These are phyloP conservation scores for Eriosoma lanigerum DNA, from an alignment of 1,140 invertebrate species.

Conservation along the genomic window DNA sequence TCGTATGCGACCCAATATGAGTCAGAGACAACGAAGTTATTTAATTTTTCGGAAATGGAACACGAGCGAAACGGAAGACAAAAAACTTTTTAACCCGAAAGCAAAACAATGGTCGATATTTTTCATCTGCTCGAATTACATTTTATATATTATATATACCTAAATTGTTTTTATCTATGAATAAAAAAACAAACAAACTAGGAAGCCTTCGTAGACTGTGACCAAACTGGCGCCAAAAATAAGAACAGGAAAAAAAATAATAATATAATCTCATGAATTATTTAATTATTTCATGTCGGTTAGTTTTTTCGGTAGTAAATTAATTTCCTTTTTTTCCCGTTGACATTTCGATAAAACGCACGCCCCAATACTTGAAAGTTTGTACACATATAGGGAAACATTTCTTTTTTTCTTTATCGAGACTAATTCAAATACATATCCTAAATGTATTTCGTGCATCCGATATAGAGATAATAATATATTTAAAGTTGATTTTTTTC, in stretches of 20 bases:
- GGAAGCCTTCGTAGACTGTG: background rate
- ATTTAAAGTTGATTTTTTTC: too few species aligned
- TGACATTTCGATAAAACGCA: background rate
- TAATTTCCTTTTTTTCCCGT: constrained; percentile 23
- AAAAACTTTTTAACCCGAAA: background rate
- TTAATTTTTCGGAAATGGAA: background rate
- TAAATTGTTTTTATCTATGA: too few species aligned
- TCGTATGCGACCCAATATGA: background rate
- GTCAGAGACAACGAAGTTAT: background rate
- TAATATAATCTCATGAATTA: constrained; percentile 41
- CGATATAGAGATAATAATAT: too few species aligned
- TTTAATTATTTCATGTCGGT: constrained; percentile 38
- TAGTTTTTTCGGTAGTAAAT: constrained; percentile 28
- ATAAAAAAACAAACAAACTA: background rate
- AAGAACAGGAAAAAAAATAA: background rate
- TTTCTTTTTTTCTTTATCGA: background rate
- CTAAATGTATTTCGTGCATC: too few species aligned
- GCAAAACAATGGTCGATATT: too few species aligned
- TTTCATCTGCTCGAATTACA: too few species aligned
- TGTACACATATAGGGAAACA: background rate
- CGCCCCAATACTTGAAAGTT: constrained; percentile 27
- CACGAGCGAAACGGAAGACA: background rate
- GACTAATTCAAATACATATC: background rate
- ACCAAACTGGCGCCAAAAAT: background rate
- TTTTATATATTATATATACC: too few species aligned